Percentiles rank a stretch among this genome's conserved stretches.
These are phyloP conservation scores for Oreamnos americanus DNA, from an alignment of 2,113 vertebrate genomes.

Conservation along the genomic window DNA sequence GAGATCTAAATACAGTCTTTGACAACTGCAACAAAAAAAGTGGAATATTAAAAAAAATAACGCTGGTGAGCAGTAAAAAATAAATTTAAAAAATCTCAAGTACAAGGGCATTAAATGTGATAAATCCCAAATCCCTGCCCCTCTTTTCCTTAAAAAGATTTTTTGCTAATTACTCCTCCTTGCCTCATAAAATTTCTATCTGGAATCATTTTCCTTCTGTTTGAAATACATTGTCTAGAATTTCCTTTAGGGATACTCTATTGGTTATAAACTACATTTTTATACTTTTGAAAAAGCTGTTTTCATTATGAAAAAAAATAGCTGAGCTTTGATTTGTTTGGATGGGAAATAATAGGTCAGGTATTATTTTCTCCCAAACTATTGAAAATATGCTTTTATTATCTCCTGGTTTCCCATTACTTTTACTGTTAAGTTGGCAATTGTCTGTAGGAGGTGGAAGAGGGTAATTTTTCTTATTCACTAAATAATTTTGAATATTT, in stretches of 20 bases:
- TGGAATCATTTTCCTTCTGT: background rate
- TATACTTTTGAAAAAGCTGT: background rate
- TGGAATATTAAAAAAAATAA: conserved; percentile 85
- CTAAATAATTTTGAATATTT: background rate
- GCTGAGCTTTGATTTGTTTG: background rate
- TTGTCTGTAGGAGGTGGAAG: background rate
- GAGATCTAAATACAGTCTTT: conserved; percentile 84
- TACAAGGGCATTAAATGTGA: background rate
- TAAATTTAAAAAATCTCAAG: background rate
- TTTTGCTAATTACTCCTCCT: background rate
- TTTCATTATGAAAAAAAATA: background rate
- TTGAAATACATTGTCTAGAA: background rate
- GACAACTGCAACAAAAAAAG: conserved; percentile 83
- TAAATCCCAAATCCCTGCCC: background rate
- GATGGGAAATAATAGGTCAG: background rate
- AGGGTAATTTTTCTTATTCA: background rate
- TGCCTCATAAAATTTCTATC: background rate
- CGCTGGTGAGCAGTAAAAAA: conserved; percentile 74
- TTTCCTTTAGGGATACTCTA: background rate
- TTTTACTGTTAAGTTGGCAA: background rate
- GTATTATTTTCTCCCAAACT: background rate
- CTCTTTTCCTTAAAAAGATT: background rate
- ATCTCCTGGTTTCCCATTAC: background rate
- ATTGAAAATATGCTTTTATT: background rate
- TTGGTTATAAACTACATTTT: background rate